Evolutionary conservation across 2,888 invertebrate genomes (phyloP).

Genomic region (Resseliella maxima): DNA sequence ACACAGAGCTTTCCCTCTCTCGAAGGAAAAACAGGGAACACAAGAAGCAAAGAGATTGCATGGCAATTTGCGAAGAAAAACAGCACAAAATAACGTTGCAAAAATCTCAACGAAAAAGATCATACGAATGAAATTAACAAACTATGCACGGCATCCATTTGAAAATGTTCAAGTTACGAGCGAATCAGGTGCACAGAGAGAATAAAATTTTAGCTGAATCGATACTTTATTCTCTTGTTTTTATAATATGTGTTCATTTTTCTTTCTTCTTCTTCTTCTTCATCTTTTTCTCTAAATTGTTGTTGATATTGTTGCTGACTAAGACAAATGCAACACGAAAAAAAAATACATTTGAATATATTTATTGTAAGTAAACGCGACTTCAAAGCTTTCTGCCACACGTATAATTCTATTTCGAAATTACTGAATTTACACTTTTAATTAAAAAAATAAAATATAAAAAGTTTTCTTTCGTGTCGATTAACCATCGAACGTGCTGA

Average conservation of each 20-base stretch:
- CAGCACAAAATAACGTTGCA: neutral
- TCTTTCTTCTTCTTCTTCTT: too few relatives aligned
- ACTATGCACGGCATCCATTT: neutral
- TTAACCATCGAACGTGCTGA: neutral
- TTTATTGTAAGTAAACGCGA: neutral
- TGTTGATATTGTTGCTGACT: too few relatives aligned
- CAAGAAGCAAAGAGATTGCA: too few relatives aligned
- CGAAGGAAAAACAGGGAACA: too few relatives aligned
- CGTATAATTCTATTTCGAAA: neutral
- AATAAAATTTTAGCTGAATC: neutral
- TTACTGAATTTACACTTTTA: conserved; percentile 2
- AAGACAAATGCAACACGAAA: too few relatives aligned
- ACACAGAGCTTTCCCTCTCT: too few relatives aligned
- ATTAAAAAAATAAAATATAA: neutral
- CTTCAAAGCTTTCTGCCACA: neutral
- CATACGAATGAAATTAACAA: conserved; percentile 20
- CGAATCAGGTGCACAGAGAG: neutral
- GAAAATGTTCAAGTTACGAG: neutral
- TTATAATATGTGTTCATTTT: too few relatives aligned
- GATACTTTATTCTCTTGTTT: too few relatives aligned
- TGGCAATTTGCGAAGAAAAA: neutral
- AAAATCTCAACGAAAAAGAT: neutral
- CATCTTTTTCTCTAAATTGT: too few relatives aligned
- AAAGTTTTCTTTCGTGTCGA: neutral
- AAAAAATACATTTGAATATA: too few relatives aligned